Conservation (phyloP, 2,113 vertebrate species). For the Clarias magur region DNA sequence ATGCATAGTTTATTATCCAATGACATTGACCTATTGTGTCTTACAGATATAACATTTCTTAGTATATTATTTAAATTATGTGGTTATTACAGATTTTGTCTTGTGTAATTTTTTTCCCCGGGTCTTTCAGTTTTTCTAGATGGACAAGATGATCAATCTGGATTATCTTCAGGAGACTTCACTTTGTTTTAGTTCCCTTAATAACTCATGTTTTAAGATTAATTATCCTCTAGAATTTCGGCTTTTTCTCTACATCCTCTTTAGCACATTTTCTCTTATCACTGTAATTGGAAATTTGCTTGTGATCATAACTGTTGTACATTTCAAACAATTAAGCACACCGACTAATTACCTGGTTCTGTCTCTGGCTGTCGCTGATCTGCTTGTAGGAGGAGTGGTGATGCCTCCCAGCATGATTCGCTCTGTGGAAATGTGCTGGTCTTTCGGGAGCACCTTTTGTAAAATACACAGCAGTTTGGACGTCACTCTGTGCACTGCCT, state of each 20-base stretch:
- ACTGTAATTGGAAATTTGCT: constrained; percentile 79
- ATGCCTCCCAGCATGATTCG: constrained; percentile 85
- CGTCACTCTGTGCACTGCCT: constrained; percentile 73
- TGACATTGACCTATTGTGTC: background rate
- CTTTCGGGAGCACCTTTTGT: constrained; percentile 81
- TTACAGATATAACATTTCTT: background rate
- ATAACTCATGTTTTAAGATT: constrained; percentile 72
- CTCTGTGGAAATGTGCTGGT: constrained; percentile 79
- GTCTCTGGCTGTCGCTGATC: constrained; percentile 66
- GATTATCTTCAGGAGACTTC: constrained; percentile 5
- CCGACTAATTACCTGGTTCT: constrained; percentile 80
- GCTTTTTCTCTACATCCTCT: constrained; percentile 72
- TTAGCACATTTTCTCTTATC: constrained; percentile 70
- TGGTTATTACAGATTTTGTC: background rate
- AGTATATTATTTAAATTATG: background rate
- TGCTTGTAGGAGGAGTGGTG: constrained; percentile 75
- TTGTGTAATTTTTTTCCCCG: background rate
- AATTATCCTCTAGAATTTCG: constrained; percentile 67
- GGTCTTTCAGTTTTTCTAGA: background rate
- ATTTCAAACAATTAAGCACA: constrained; percentile 58
- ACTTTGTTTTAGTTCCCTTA: constrained; percentile 69
- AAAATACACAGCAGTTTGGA: constrained; percentile 75
- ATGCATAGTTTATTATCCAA: background rate
- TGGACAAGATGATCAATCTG: constrained; percentile 28
- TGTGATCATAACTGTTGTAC: constrained; percentile 66